phyloP scores from a whole-genome alignment of 2,888 invertebrate genomes.

The Dicranocentrus wangi region DNA sequence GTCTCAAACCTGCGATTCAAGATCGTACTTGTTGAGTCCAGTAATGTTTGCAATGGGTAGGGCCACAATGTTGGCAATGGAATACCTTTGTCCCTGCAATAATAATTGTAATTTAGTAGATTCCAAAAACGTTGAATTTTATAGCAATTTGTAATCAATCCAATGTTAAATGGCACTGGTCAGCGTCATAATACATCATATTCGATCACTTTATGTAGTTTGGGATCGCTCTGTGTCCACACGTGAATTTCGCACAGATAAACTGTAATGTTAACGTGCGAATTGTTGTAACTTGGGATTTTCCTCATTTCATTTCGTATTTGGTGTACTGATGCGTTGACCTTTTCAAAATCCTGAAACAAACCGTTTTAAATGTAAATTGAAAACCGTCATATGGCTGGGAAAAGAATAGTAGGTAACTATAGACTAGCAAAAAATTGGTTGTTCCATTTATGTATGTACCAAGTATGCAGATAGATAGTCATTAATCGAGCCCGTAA shows the following conservation, averaged over 20 bases:
- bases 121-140: not conserved
- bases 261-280: not conserved
- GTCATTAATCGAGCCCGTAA: not conserved
- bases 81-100: not conserved
- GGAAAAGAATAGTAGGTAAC: no score
- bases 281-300: not conserved
- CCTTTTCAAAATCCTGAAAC: not conserved
- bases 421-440: no score
- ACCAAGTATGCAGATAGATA: not conserved
- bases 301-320: not conserved
- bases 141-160: not conserved
- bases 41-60: not conserved
- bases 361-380: not conserved
- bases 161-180: no score
- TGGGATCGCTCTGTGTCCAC: not conserved
- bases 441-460: not conserved
- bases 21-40: not conserved
- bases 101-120: not conserved
- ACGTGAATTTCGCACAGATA: constrained; percentile 16
- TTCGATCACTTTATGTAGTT: not conserved
- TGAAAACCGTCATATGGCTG: no score
- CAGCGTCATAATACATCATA: no score
- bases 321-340: not conserved
- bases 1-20: not conserved
- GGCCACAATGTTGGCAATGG: not conserved